A percentile compares a stretch with the other conserved stretches of the same genome.
Conservation (phyloP, 2,888 invertebrate genomes). For the Drosophila silvestris region DNA sequence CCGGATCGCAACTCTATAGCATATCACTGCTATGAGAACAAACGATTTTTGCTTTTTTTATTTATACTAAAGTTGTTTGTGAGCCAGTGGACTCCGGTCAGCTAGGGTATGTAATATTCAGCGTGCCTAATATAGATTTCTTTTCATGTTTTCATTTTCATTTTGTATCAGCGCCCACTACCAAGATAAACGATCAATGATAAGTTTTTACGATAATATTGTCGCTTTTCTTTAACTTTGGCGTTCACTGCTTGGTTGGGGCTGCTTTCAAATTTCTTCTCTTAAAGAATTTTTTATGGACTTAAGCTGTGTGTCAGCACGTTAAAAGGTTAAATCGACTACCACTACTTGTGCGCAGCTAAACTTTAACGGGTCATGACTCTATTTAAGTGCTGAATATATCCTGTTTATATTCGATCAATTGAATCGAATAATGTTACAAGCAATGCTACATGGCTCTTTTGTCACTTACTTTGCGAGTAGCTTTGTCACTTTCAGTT, state of each 20-base stretch:
- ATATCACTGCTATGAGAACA: background rate
- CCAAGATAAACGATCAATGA: slow-evolving; percentile 72
- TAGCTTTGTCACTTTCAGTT: slow-evolving; percentile 19
- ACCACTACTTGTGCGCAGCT: background rate
- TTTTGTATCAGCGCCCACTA: slow-evolving; percentile 6
- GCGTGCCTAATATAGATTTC: background rate
- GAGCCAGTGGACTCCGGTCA: background rate
- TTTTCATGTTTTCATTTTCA: background rate
- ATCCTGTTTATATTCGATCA: background rate
- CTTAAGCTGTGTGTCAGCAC: background rate
- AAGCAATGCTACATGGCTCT: background rate
- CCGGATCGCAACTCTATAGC: background rate
- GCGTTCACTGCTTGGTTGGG: background rate
- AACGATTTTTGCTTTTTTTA: background rate
- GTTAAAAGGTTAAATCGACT: background rate
- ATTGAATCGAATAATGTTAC: background rate
- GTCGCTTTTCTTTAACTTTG: slow-evolving; percentile 19
- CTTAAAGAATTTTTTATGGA: background rate
- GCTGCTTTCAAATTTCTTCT: background rate
- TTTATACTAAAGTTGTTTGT: background rate
- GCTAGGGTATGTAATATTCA: background rate
- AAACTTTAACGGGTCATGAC: background rate
- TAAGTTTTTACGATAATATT: slow-evolving; percentile 66
- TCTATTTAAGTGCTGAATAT: background rate
- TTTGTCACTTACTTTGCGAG: background rate